These are phyloP conservation scores for Tympanoctomys barrerae DNA, from an alignment of 2,797 vertebrate species.

Conservation along the genomic window DNA sequence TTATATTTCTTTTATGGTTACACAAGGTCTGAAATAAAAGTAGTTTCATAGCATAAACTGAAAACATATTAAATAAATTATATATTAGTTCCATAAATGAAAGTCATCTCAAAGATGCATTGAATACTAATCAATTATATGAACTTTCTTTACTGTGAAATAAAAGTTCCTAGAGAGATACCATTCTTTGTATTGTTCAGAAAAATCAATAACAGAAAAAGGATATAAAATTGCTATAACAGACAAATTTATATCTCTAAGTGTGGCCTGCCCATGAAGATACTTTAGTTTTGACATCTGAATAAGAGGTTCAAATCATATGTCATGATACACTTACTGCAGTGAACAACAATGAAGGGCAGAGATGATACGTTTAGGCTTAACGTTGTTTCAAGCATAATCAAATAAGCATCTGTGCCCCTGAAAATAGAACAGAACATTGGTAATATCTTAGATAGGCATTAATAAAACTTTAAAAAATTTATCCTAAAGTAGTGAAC, in stretches of 20 bases:
- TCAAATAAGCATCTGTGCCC: background rate
- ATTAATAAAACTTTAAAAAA: background rate
- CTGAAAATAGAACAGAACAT: background rate
- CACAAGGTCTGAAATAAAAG: background rate
- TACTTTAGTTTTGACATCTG: background rate
- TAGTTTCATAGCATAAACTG: background rate
- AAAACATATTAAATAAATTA: slow-evolving; percentile 4
- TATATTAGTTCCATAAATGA: background rate
- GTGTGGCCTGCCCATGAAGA: background rate
- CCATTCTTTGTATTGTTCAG: background rate
- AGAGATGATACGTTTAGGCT: background rate
- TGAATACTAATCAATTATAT: background rate
- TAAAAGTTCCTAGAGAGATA: background rate
- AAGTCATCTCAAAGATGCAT: slow-evolving; percentile 10
- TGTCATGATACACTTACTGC: background rate
- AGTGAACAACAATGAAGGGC: background rate
- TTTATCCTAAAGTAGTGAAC: background rate
- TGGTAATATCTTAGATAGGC: background rate
- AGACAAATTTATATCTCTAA: background rate
- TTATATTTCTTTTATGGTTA: slow-evolving; percentile 36
- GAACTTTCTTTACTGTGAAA: background rate
- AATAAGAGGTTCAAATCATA: background rate
- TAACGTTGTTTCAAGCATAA: background rate
- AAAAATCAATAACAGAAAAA: background rate
- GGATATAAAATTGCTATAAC: background rate